A percentile compares a stretch with the other conserved stretches of the same genome.
Conservation (phyloP, 2,113 vertebrate genomes). For the Gallinago jamesoni region DNA sequence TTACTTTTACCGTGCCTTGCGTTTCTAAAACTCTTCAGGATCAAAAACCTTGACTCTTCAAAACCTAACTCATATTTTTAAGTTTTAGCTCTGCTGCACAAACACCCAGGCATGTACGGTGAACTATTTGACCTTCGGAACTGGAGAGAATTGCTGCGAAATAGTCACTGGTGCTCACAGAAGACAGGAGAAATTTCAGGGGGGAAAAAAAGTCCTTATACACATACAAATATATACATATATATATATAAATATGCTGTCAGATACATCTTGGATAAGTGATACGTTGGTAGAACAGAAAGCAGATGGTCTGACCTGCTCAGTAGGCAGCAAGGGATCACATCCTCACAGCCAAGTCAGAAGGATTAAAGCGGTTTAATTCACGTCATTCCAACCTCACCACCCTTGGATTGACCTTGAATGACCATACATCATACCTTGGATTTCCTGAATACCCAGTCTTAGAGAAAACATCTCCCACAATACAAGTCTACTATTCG, state of each 20-base stretch:
- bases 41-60: neutral
- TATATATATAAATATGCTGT: neutral
- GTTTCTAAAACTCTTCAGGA: neutral
- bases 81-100: neutral
- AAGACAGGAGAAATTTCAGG: neutral
- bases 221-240: neutral
- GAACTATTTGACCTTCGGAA: neutral
- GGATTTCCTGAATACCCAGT: neutral
- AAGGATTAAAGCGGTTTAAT: neutral
- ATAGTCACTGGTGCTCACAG: neutral
- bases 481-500: neutral
- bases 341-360: neutral
- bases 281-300: neutral
- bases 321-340: neutral
- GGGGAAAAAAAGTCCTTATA: neutral
- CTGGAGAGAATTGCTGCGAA: neutral
- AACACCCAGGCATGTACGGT: neutral
- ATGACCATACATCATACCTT: neutral
- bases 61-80: neutral
- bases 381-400: neutral
- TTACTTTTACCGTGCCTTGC: neutral
- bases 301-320: neutral
- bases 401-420: neutral
- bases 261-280: neutral
- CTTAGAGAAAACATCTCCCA: fast-evolving